phyloP scores from a whole-genome alignment of 2,113 vertebrate genomes.

The Podiceps cristatus region DNA sequence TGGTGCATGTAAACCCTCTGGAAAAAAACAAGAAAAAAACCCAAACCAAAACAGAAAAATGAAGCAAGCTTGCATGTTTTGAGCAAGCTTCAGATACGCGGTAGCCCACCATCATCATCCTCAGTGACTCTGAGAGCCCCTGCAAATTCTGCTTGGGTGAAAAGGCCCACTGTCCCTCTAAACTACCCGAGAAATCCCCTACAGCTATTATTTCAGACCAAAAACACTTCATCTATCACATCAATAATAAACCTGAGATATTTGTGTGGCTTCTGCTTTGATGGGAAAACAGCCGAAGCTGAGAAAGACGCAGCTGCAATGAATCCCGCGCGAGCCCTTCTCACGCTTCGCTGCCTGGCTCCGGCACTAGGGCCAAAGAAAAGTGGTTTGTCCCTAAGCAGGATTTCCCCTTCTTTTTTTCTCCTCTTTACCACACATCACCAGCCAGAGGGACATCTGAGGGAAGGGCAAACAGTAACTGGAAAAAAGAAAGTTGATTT shows the following conservation, averaged over 20 bases:
- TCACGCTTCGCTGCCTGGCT: neutral
- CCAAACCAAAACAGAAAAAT: neutral
- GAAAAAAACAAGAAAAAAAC: neutral
- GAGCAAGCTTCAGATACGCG: neutral
- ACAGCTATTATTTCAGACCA: neutral
- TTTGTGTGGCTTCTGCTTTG: neutral
- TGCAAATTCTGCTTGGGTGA: neutral
- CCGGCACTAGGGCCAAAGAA: neutral
- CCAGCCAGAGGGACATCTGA: neutral
- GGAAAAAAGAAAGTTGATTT: neutral
- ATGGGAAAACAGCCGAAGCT: accelerated
- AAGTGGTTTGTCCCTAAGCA: neutral
- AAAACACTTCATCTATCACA: neutral
- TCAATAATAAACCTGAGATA: neutral
- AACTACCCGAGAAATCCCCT: neutral
- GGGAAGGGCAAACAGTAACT: neutral
- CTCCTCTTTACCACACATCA: neutral
- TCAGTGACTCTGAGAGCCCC: neutral
- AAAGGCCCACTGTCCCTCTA: neutral
- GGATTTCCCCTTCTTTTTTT: neutral
- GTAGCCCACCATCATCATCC: neutral
- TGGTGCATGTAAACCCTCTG: accelerated
- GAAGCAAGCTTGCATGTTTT: neutral
- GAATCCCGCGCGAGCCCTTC: accelerated
- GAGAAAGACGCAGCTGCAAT: accelerated